Evolutionary conservation across 1,140 invertebrate genomes (phyloP).

Genomic region (Galleria mellonella): DNA sequence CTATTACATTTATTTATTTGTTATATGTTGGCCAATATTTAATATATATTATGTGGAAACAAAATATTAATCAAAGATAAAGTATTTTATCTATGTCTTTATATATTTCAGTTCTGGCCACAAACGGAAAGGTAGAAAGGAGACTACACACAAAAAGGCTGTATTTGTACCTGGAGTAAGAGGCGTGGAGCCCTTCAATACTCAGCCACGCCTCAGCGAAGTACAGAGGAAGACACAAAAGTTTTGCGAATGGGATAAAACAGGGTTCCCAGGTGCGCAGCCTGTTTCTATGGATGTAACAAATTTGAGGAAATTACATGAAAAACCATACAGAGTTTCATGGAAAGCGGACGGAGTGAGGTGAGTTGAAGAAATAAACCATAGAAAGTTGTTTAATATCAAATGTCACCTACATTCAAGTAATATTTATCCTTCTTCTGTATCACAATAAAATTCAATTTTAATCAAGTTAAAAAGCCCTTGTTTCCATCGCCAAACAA

Average conservation of each 20-base stretch:
- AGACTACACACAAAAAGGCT: constrained; percentile 75
- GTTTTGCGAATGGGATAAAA: constrained; percentile 87
- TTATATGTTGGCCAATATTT: too few relatives aligned
- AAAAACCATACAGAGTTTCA: constrained; percentile 94
- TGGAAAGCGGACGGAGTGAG: constrained; percentile 99
- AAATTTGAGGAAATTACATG: constrained; percentile 85
- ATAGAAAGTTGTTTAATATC: neutral
- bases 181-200: constrained; percentile 80
- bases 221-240: constrained; percentile 86
- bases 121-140: constrained; percentile 31
- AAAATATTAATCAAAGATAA: too few relatives aligned
- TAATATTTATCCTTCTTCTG: too few relatives aligned
- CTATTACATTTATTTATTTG: too few relatives aligned
- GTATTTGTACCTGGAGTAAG: constrained; percentile 89
- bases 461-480: too few relatives aligned
- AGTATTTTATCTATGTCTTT: too few relatives aligned
- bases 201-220: constrained; percentile 77
- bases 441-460: too few relatives aligned
- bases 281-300: constrained; percentile 95
- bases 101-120: constrained; percentile 14
- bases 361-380: constrained; percentile 51
- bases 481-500: too few relatives aligned
- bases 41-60: too few relatives aligned
- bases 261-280: constrained; percentile 96
- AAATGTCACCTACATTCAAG: neutral